Evolutionary conservation across 2,888 invertebrate species (phyloP).

Genomic region (Poecilobothrus nobilitatus): DNA sequence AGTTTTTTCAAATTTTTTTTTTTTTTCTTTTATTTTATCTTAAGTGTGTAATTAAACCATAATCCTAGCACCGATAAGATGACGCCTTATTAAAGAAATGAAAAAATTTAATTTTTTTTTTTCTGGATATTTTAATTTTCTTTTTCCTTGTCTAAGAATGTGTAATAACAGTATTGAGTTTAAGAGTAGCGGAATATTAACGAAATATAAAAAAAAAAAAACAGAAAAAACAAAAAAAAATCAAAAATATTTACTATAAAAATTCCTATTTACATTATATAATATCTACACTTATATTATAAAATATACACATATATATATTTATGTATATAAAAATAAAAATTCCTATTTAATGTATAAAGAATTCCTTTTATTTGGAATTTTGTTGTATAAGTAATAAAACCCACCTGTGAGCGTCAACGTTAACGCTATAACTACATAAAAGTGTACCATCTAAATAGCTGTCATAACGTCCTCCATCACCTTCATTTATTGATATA

Average conservation of each 20-base stretch:
- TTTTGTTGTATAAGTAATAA: conserved; percentile 15
- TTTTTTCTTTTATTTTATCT: neutral
- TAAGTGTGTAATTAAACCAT: conserved; percentile 6
- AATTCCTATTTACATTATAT: neutral
- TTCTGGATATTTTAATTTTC: neutral
- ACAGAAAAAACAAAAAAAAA: neutral
- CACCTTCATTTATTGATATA: conserved; percentile 78
- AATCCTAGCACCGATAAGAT: conserved; percentile 4
- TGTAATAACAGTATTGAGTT: neutral
- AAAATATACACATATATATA: conserved; percentile 12
- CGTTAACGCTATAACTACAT: conserved; percentile 86
- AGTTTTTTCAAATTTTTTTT: neutral
- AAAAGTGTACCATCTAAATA: conserved; percentile 80
- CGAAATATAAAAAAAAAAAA: neutral
- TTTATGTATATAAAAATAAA: conserved; percentile 10
- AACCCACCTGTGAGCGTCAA: conserved; percentile 72
- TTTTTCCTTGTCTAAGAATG: neutral
- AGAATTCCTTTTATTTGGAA: neutral
- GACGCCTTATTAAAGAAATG: neutral
- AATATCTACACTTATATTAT: conserved; percentile 12
- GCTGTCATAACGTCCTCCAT: conserved; percentile 85
- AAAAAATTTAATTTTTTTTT: neutral
- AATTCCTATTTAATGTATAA: too few relatives aligned
- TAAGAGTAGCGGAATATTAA: neutral
- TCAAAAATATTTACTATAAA: neutral